Conservation (phyloP, 2,797 vertebrate species). For the Helicolenus hilgendorfi region DNA sequence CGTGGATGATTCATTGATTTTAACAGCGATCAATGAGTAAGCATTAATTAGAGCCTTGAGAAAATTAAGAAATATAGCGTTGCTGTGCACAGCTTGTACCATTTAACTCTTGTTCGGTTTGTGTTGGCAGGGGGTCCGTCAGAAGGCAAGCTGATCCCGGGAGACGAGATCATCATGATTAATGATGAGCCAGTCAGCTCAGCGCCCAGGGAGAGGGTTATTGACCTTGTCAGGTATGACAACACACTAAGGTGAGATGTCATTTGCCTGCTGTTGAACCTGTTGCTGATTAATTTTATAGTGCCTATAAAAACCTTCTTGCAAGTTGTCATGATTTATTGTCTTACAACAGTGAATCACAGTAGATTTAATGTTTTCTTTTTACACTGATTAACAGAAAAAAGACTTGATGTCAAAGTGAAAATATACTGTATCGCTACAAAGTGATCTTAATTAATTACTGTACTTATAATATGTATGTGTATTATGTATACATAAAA, state of each 20-base stretch:
- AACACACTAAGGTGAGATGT: slow-evolving; percentile 42
- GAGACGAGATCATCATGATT: slow-evolving; percentile 99
- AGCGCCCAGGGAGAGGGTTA: slow-evolving; percentile 97
- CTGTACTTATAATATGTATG: too few relatives aligned
- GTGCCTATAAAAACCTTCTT: background rate
- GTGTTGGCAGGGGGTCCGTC: slow-evolving; percentile 94
- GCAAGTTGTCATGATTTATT: background rate
- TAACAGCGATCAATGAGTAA: slow-evolving; percentile 57
- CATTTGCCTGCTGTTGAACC: slow-evolving; percentile 32
- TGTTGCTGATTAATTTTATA: slow-evolving; percentile 7
- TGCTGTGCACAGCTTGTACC: slow-evolving; percentile 15
- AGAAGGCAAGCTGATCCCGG: slow-evolving; percentile 97
- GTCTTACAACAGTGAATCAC: background rate
- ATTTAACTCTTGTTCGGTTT: slow-evolving; percentile 55
- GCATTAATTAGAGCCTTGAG: slow-evolving; percentile 52
- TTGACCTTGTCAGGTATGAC: slow-evolving; percentile 98
- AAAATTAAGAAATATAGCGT: slow-evolving; percentile 20
- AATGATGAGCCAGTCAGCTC: slow-evolving; percentile 97
- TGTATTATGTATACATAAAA: background rate
- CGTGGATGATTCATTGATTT: slow-evolving; percentile 72
- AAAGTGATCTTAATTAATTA: background rate
- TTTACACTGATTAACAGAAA: background rate
- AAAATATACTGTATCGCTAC: background rate
- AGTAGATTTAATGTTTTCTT: background rate
- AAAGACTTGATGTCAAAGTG: background rate